Base-by-base conservation (phyloP, 2,797 vertebrate species). In the Odontamblyopus lacepedii region DNA sequence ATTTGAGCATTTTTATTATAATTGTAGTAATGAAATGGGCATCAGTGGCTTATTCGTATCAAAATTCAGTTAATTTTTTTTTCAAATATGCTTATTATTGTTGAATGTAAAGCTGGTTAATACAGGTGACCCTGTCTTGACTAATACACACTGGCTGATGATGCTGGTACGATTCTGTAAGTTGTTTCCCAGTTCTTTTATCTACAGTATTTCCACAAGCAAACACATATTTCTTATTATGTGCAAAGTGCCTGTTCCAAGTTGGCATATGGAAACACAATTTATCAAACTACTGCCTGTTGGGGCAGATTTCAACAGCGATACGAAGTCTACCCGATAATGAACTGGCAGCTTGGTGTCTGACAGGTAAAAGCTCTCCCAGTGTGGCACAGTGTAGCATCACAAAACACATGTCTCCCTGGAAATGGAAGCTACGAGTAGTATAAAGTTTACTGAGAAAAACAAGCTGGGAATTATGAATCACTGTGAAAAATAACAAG, bases 231-330 rank as follows among this genome's bases (percentile, higher is more conserved):
- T 61, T 61, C 59, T 29, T 59, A 29, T 59, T 59, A 29, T 16
- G 11, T 61, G 74, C 78, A 73, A 69, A 66, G 73, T 88, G 78
- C 89, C 76, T 71, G 69, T 60, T 73, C 73, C 53, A 27, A 55
- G 67, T 70, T 68, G 65, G 64, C 57, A 63, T 61, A 26, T 75
- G 48, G 55, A 63, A 74, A 67, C 69, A 65, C 72, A 48, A 30
- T 67, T 30, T 1, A 64, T 23, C 35, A 63, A 63, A 30, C 70
- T 19, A 63, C 19, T 15, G 53, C 69, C 72, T 75, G 23, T 72
- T 73, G 71, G 75, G 51, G 80, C 62, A 50, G 44, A 51, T 66
- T 51, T 51, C 12, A 7, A 8, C 27, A 51, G 23, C 29, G 63
- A 66, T 66, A 19, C 7, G 11, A 15, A 30, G 63, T 50, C 41